Evolutionary conservation across 92 coral and sea anemone genomes (phyloP).

Genomic region (Pocillopora grandis): DNA sequence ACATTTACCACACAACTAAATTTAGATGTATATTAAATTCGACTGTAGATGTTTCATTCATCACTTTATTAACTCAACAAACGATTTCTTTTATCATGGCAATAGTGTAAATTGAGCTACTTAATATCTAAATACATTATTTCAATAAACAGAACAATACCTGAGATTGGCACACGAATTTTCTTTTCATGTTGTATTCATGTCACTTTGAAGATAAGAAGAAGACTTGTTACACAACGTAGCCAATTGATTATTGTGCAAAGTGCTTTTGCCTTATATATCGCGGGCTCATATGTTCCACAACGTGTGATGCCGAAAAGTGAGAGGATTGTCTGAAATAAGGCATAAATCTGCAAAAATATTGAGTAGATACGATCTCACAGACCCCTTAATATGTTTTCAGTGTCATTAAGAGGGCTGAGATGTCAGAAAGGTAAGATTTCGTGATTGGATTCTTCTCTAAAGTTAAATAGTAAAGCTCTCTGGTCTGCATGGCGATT

Average conservation of each 20-base stretch:
- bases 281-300: conserved; percentile 30
- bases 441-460: background rate
- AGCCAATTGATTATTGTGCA: background rate
- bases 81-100: too few relatives aligned
- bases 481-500: background rate
- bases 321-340: background rate
- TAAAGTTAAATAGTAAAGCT: background rate
- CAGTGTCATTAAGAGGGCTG: conserved; percentile 25
- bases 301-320: conserved; percentile 38
- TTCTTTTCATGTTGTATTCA: too few relatives aligned
- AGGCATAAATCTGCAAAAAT: background rate
- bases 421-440: conserved; percentile 33
- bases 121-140: too few relatives aligned
- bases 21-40: too few relatives aligned
- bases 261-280: background rate
- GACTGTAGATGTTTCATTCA: too few relatives aligned
- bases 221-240: background rate
- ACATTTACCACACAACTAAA: too few relatives aligned
- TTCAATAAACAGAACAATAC: too few relatives aligned
- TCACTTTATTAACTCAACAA: too few relatives aligned
- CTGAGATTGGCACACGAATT: too few relatives aligned
- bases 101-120: too few relatives aligned
- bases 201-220: too few relatives aligned
- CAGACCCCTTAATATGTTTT: conserved; percentile 24
- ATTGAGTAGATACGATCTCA: background rate